Evolutionary conservation across 2,888 invertebrate genomes (phyloP), one percentile per base, ranked within the genome.

Genomic region (Andrena chrysosceles): DNA sequence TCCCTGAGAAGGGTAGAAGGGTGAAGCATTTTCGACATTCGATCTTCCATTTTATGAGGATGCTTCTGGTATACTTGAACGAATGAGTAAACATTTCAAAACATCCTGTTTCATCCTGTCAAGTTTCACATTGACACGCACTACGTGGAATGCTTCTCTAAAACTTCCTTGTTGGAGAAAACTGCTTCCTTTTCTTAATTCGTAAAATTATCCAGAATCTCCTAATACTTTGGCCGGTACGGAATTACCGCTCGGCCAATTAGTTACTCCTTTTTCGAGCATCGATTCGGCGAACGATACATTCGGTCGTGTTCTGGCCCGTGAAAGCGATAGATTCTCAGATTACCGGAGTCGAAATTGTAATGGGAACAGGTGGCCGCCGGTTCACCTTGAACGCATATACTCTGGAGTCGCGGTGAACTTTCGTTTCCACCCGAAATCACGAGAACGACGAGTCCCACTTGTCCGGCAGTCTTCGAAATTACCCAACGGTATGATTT

Each of bases 331-430:
- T 26, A 67, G 76, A 69, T 52, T 48, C 67, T 26, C 69, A 77
- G 85, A 83, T 87, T 70, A 78, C 79, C 69, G 69, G 56, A 81
- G 85, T 62, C 69, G 48, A 77, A 77, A 81, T 70, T 71, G 70
- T 86, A 85, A 87, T 85, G 89, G 56, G 84, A 89, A 85, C 89
- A 86, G 88, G 90, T 90, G 91, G 90, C 85, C 72, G 86, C 87
- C 81, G 87, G 90, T 88, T 90, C 84, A 86, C 90, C 90, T 90
- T 90, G 90, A 87, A 77, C 84, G 66, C 68, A 77, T 54, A 64
- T 82, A 49, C 85, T 82, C 82, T 35, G 81, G 64, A 70, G 86
- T 79, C 80, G 59, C 69, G 81, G 81, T 73, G 59, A 77, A 81
- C 77, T 81, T 83, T 80, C 81, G 80, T 81, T 85, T 84, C 84